A percentile compares a stretch with the other conserved stretches of the same genome.
phyloP scores from a whole-genome alignment of 1,140 invertebrate genomes.

The Streblospio benedicti region DNA sequence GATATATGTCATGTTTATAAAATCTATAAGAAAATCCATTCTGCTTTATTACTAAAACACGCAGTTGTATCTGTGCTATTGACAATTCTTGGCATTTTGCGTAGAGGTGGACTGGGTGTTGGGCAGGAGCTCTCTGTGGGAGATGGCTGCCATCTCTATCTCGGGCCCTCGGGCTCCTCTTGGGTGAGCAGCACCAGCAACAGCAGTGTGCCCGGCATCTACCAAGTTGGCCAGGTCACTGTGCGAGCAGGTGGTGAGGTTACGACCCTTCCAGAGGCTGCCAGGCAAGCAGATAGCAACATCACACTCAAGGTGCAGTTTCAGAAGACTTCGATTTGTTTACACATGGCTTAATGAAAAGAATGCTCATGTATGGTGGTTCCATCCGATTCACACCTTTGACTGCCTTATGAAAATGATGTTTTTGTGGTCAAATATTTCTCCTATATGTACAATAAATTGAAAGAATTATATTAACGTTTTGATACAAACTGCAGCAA shows the following conservation, averaged over 20 bases:
- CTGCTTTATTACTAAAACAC: neutral
- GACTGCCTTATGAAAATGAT: no score
- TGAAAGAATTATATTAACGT: no score
- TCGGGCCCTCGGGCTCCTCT: constrained; percentile 23
- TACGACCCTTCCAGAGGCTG: constrained; percentile 23
- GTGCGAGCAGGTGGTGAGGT: constrained; percentile 32
- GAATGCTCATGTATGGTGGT: no score
- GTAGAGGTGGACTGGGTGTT: constrained; percentile 31
- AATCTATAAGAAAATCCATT: no score
- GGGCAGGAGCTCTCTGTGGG: constrained; percentile 26
- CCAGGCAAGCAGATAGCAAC: constrained; percentile 15
- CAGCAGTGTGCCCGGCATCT: constrained; percentile 16
- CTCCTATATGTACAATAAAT: no score
- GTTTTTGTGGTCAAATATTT: no score
- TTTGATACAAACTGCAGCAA: no score
- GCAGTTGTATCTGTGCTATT: neutral
- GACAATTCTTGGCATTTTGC: neutral
- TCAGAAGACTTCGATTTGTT: no score
- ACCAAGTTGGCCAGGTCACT: constrained; percentile 22
- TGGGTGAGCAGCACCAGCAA: constrained; percentile 18
- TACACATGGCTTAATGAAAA: no score
- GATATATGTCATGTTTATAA: neutral
- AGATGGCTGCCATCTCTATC: constrained; percentile 23
- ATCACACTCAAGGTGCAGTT: constrained; percentile 17
- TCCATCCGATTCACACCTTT: no score